Conservation (phyloP, 2,797 vertebrate genomes). For the Acipenser transmontanus region DNA sequence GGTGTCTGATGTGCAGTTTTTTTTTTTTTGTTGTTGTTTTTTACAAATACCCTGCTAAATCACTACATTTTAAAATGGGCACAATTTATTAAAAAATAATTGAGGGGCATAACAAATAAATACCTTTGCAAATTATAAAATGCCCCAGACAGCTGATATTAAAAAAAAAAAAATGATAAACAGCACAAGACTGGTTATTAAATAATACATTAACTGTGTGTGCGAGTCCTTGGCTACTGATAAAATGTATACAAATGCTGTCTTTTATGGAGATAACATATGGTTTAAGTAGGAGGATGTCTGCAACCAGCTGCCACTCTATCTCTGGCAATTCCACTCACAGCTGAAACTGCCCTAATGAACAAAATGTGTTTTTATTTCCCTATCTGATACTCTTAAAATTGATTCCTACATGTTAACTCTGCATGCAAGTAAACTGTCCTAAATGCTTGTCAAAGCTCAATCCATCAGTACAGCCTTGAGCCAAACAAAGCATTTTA, state of each 20-base stretch:
- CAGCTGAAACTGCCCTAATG: neutral
- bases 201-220: conserved; percentile 47
- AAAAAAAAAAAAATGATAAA: conserved; percentile 30
- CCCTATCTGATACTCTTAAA: conserved; percentile 27
- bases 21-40: conserved; percentile 4
- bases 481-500: neutral
- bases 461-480: no score
- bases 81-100: conserved; percentile 32
- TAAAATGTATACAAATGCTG: conserved; percentile 12
- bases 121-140: conserved; percentile 42
- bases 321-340: conserved; percentile 22
- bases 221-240: conserved; percentile 35
- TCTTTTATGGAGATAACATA: conserved; percentile 37
- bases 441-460: no score
- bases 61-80: conserved; percentile 21
- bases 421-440: neutral
- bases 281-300: conserved; percentile 25
- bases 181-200: conserved; percentile 47
- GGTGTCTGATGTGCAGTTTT: no score
- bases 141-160: neutral
- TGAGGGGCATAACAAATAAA: conserved; percentile 35
- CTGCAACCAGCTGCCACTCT: conserved; percentile 26
- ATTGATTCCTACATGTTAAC: conserved; percentile 40
- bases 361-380: conserved; percentile 31
- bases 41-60: conserved; percentile 32